A percentile compares a stretch with the other conserved stretches of the same genome.
Evolutionary conservation across 2,797 vertebrate species (phyloP).

Genomic region (Enteromius argenteus): DNA sequence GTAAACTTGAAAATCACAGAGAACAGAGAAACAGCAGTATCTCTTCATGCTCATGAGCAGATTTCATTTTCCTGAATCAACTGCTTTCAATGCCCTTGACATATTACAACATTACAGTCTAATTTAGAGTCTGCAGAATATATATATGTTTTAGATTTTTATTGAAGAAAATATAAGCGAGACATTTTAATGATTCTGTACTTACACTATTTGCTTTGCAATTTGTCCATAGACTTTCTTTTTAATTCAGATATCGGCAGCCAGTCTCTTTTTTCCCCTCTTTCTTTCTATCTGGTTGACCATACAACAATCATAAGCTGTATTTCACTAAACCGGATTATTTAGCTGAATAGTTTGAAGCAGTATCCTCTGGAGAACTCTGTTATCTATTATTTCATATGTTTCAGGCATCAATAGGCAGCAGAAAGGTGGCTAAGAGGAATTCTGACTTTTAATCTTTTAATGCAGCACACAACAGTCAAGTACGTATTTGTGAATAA

Average conservation of each 20-base stretch:
- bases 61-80: constrained; percentile 12
- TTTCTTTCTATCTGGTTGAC: neutral
- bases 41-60: neutral
- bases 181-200: neutral
- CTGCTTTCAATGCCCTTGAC: constrained; percentile 9
- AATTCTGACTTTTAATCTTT: neutral
- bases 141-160: neutral
- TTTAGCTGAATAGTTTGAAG: constrained; percentile 13
- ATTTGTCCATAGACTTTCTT: constrained; percentile 2
- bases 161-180: neutral
- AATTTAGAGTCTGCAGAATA: neutral
- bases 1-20: neutral
- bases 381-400: constrained; percentile 32
- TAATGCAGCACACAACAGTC: neutral
- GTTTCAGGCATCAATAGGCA: constrained; percentile 8
- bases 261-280: neutral
- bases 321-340: constrained; percentile 41
- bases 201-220: neutral
- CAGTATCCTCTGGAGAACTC: neutral
- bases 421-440: neutral
- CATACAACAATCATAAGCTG: constrained; percentile 21
- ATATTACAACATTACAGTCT: neutral
- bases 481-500: neutral
- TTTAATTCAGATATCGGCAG: neutral
- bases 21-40: constrained; percentile 8